Conservation (phyloP, 2,797 vertebrate genomes). For the Betta splendens region DNA sequence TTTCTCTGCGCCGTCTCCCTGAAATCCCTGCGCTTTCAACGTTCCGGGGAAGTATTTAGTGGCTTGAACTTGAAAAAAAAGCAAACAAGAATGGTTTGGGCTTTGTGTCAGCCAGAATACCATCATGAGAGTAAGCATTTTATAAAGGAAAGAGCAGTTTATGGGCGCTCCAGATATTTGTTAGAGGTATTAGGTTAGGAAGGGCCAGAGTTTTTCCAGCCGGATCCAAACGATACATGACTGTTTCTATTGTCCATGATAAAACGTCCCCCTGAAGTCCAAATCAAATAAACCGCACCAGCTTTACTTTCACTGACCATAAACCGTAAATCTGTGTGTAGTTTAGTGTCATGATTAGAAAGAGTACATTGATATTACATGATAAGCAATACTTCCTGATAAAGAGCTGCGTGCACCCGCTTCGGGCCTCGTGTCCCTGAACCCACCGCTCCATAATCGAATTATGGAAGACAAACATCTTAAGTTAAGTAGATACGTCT, state of each 20-base stretch:
- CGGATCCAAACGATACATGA: slow-evolving; percentile 30
- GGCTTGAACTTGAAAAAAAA: slow-evolving; percentile 64
- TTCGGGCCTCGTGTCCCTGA: slow-evolving; percentile 1
- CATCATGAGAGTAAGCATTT: slow-evolving; percentile 70
- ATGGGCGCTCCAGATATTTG: slow-evolving; percentile 56
- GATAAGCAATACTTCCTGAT: slow-evolving; percentile 1
- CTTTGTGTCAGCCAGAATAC: slow-evolving; percentile 68
- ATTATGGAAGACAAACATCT: slow-evolving; percentile 70
- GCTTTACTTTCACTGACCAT: too few species aligned
- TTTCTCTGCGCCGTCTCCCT: slow-evolving; percentile 52
- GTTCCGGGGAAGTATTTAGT: slow-evolving; percentile 80
- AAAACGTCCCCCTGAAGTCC: slow-evolving; percentile 37
- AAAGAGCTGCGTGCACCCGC: slow-evolving; percentile 13
- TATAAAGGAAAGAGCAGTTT: slow-evolving; percentile 65
- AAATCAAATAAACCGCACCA: slow-evolving; percentile 25
- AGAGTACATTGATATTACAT: neutral
- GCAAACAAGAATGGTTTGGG: slow-evolving; percentile 67
- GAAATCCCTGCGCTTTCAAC: slow-evolving; percentile 72
- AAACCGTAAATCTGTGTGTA: neutral
- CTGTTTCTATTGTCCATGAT: slow-evolving; percentile 33
- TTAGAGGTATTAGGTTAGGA: slow-evolving; percentile 60
- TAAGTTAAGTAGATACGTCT: slow-evolving; percentile 69
- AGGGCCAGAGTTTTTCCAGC: slow-evolving; percentile 54
- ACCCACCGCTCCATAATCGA: slow-evolving; percentile 46
- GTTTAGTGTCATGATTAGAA: neutral